Percentiles rank a stretch among this genome's conserved stretches.
Conservation (phyloP, 2,797 vertebrate species). For the Cirrhinus mrigala region DNA sequence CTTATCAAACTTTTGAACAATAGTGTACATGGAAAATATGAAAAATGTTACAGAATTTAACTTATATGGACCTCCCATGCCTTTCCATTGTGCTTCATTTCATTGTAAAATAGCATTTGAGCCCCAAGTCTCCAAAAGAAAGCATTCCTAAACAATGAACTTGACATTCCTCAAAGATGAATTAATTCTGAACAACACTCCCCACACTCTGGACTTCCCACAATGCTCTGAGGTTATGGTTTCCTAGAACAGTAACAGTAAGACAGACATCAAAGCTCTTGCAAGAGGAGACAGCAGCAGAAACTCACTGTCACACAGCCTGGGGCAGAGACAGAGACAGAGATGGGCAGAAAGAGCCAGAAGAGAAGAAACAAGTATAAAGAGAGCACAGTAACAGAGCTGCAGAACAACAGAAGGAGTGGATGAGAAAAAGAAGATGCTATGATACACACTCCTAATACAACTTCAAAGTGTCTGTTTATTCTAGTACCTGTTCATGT, state of each 20-base stretch:
- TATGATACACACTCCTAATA: slow-evolving; percentile 32
- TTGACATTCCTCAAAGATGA: slow-evolving; percentile 6
- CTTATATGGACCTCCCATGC: background rate
- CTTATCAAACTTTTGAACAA: background rate
- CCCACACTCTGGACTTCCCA: slow-evolving; percentile 11
- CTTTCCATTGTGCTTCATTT: background rate
- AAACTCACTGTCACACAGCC: slow-evolving; percentile 57
- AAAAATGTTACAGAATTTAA: background rate
- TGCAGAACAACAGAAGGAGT: slow-evolving; percentile 46
- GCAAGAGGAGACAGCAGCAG: slow-evolving; percentile 54
- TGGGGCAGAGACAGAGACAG: slow-evolving; percentile 28
- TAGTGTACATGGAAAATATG: background rate
- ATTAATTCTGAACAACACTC: slow-evolving; percentile 27
- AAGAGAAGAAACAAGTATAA: slow-evolving; percentile 20
- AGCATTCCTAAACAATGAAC: slow-evolving; percentile 3
- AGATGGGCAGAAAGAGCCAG: slow-evolving; percentile 7
- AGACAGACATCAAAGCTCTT: slow-evolving; percentile 54
- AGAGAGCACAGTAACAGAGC: slow-evolving; percentile 27
- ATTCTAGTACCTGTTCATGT: slow-evolving; percentile 26
- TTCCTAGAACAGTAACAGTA: slow-evolving; percentile 44
- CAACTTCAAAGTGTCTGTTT: slow-evolving; percentile 50
- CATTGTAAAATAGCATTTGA: background rate
- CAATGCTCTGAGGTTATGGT: slow-evolving; percentile 36
- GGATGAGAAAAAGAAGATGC: slow-evolving; percentile 3
- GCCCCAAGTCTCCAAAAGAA: background rate